These are phyloP conservation scores for Ianthella basta DNA, from an alignment of 37 sponge, comb jelly and placozoan species.

Conservation along the genomic window DNA sequence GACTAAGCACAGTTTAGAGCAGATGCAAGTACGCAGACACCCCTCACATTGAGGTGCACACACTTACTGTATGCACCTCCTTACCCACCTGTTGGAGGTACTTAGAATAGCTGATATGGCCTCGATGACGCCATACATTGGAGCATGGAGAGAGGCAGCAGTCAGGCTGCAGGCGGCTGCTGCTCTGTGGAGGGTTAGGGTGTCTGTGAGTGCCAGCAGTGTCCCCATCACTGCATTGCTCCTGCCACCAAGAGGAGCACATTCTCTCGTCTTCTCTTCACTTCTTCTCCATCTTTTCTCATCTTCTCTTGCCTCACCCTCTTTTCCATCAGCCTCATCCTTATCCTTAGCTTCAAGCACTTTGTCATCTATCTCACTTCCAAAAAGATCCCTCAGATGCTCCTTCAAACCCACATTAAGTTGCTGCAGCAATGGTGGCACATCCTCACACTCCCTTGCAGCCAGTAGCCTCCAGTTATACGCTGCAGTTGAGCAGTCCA, in stretches of 20 bases:
- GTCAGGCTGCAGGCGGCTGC: conserved; percentile 37
- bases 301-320: neutral
- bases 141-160: conserved; percentile 54
- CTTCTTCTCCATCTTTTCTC: neutral
- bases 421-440: neutral
- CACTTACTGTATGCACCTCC: neutral
- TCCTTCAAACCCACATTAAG: neutral
- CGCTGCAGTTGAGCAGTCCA: conserved; percentile 52
- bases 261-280: neutral
- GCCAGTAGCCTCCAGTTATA: conserved; percentile 41
- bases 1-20: no score
- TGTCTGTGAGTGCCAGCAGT: neutral
- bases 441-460: neutral
- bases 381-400: neutral
- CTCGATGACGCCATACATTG: conserved; percentile 79
- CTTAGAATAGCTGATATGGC: conserved; percentile 42
- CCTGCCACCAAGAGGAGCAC: neutral
- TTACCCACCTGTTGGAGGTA: neutral
- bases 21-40: no score
- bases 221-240: neutral
- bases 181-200: conserved; percentile 42
- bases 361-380: neutral
- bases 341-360: no score
- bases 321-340: no score
- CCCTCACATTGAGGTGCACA: neutral